phyloP scores from a whole-genome alignment of 2,113 vertebrate species.

The Percopsis transmontana region DNA sequence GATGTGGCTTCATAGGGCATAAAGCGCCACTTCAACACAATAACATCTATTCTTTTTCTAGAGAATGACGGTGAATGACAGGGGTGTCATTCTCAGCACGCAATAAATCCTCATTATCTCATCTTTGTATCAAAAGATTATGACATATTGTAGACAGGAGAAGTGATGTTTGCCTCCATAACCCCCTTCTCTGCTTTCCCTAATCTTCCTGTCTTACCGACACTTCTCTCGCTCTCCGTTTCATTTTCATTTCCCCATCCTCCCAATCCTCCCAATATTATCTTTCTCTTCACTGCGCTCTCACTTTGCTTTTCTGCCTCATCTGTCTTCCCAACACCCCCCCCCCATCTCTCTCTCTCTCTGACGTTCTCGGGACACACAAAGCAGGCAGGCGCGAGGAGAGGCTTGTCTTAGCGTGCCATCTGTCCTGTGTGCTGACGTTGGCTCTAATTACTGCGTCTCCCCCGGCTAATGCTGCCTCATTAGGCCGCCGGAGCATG shows the following conservation, averaged over 20 bases:
- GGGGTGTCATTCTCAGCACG: slow-evolving; percentile 3
- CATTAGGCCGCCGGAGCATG: slow-evolving; percentile 84
- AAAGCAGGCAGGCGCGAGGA: slow-evolving; percentile 45
- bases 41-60: background rate
- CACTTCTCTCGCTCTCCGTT: slow-evolving; percentile 51
- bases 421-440: slow-evolving; percentile 83
- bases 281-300: background rate
- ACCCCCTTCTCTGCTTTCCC: slow-evolving; percentile 22
- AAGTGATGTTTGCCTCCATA: background rate
- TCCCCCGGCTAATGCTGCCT: slow-evolving; percentile 83
- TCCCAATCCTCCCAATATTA: background rate
- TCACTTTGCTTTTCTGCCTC: background rate
- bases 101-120: slow-evolving; percentile 22
- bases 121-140: slow-evolving; percentile 53
- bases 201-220: slow-evolving; percentile 8
- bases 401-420: slow-evolving; percentile 83
- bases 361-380: slow-evolving; percentile 54
- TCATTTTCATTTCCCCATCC: slow-evolving; percentile 21
- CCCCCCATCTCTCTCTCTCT: slow-evolving; percentile 7
- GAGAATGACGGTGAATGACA: background rate
- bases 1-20: too few species aligned
- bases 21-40: background rate
- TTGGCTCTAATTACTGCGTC: slow-evolving; percentile 82
- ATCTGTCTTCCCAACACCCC: background rate
- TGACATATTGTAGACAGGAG: slow-evolving; percentile 19